A percentile compares a stretch with the other conserved stretches of the same genome.
Conservation (phyloP, 2,113 vertebrate genomes). For the Phylloscopus trochiloides region DNA sequence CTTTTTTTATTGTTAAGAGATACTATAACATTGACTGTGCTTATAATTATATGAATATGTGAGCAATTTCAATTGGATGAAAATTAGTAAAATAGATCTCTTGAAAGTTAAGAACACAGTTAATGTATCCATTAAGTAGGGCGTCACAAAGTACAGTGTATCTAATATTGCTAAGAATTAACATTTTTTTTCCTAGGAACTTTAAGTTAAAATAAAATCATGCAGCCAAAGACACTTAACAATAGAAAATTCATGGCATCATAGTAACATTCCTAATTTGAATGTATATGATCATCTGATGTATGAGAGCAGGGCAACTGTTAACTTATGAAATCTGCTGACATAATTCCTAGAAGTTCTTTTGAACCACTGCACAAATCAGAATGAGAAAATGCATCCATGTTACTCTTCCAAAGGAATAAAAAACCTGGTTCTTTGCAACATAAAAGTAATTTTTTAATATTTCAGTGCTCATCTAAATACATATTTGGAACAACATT, state of each 20-base stretch:
- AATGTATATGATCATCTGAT: not conserved
- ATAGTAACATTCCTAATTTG: not conserved
- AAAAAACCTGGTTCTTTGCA: not conserved
- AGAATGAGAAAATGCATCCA: not conserved
- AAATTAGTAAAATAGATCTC: not conserved
- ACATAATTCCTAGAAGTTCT: not conserved
- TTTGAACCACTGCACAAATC: not conserved
- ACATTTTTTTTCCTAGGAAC: not conserved
- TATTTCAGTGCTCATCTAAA: not conserved
- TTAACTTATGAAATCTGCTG: not conserved
- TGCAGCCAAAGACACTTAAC: not conserved
- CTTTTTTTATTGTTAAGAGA: not conserved
- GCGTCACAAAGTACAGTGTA: not conserved
- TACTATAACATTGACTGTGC: not conserved
- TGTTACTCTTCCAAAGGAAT: not conserved
- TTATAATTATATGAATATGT: not conserved
- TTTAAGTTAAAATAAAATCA: not conserved
- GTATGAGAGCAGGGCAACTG: not conserved
- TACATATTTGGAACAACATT: not conserved
- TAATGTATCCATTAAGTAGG: not conserved
- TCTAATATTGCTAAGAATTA: not conserved
- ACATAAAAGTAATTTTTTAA: not conserved
- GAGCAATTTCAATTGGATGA: not conserved
- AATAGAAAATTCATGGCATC: not conserved
- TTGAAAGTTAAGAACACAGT: not conserved